These are phyloP conservation scores for Tonatia bakeri DNA, from an alignment of 2,113 vertebrate species.

Conservation along the genomic window DNA sequence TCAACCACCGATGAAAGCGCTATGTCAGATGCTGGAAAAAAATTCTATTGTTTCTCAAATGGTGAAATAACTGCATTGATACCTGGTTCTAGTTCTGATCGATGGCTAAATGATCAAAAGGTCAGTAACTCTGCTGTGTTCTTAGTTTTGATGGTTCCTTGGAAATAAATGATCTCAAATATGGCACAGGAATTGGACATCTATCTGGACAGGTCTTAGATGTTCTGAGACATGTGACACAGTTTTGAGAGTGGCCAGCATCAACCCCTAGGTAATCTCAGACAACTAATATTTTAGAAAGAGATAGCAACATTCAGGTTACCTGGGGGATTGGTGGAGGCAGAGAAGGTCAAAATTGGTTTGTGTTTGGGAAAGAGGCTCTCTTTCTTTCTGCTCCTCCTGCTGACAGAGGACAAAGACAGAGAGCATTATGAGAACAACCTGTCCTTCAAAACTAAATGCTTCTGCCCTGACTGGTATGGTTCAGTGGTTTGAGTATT, in stretches of 20 bases:
- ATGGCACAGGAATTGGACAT: background rate
- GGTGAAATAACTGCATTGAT: background rate
- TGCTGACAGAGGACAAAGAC: background rate
- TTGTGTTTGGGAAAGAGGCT: background rate
- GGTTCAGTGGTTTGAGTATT: no score
- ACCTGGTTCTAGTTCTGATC: background rate
- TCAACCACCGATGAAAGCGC: background rate
- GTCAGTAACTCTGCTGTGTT: background rate
- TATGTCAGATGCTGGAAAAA: background rate
- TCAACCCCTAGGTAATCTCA: no score
- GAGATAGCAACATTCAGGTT: background rate
- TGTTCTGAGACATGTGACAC: background rate
- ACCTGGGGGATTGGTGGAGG: background rate
- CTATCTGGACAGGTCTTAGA: background rate
- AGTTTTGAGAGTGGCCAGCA: background rate
- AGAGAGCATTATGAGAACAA: background rate
- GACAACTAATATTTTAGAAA: background rate
- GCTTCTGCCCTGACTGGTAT: background rate
- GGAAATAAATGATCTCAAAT: background rate
- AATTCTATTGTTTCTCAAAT: background rate
- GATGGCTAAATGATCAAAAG: background rate
- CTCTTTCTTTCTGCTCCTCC: background rate
- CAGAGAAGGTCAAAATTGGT: background rate
- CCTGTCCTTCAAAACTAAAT: background rate
- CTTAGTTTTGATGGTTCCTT: background rate